A percentile compares a stretch with the other conserved stretches of the same genome.
These are phyloP conservation scores for Polypedilum pembai DNA, from an alignment of 1,140 invertebrate genomes.

Conservation along the genomic window DNA sequence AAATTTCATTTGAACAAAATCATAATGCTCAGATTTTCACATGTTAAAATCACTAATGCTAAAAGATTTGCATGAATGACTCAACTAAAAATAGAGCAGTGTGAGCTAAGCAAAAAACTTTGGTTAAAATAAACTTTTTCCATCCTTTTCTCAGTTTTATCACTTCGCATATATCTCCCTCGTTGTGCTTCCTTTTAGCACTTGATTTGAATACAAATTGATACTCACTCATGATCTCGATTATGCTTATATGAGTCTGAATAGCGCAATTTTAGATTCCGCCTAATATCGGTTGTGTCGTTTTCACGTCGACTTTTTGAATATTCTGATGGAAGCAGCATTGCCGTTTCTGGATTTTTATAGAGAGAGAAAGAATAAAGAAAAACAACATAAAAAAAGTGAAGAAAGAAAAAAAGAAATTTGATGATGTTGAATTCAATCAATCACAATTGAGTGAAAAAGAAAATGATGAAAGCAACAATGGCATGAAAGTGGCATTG, in stretches of 20 bases:
- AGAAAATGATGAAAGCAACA: conserved; percentile 23
- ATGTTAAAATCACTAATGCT: too few species aligned
- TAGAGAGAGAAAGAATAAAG: not conserved
- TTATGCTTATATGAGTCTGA: conserved; percentile 63
- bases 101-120: too few species aligned
- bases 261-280: conserved; percentile 64
- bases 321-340: conserved; percentile 65
- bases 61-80: too few species aligned
- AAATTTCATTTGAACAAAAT: too few species aligned
- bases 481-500: conserved; percentile 26
- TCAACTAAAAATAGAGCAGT: too few species aligned
- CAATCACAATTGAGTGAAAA: conserved; percentile 4
- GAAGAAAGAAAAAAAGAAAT: conserved; percentile 31
- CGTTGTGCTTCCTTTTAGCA: not conserved
- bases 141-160: too few species aligned
- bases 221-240: conserved; percentile 70
- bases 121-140: too few species aligned
- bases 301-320: conserved; percentile 61
- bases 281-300: conserved; percentile 63
- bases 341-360: conserved; percentile 61
- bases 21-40: too few species aligned
- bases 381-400: conserved; percentile 36
- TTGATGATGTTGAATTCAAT: not conserved
- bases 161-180: too few species aligned
- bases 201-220: conserved; percentile 31